phyloP scores from a whole-genome alignment of 2,888 invertebrate species.

The Yponomeuta malinellus region DNA sequence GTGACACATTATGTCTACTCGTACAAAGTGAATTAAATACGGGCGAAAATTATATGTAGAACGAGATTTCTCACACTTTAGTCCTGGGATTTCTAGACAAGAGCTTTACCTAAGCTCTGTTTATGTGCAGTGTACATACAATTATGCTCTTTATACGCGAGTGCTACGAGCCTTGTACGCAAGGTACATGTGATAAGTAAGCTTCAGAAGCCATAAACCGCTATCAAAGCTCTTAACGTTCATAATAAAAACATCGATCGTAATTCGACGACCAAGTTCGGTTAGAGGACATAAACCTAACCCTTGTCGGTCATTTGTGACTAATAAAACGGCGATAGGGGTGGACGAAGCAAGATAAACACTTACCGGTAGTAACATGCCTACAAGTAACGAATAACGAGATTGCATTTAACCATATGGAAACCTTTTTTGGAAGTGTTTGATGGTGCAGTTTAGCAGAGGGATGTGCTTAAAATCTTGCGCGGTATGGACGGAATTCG shows the following conservation, averaged over 20 bases:
- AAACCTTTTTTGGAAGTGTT: no score
- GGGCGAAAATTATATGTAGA: no score
- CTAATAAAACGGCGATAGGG: neutral
- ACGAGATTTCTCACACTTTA: neutral
- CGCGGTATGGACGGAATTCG: no score
- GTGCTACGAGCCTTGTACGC: neutral
- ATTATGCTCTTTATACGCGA: no score
- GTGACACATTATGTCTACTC: neutral
- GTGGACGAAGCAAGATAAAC: neutral
- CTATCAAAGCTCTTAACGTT: conserved; percentile 27
- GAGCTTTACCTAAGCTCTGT: neutral
- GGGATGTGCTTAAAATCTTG: no score
- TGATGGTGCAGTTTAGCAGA: no score
- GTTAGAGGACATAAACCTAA: neutral
- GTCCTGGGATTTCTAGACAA: neutral
- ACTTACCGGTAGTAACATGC: neutral
- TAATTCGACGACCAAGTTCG: conserved; percentile 10
- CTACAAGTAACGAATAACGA: no score
- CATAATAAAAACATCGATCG: conserved; percentile 9
- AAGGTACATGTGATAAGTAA: conserved; percentile 10
- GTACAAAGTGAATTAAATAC: no score
- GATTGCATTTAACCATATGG: no score
- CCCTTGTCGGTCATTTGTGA: neutral
- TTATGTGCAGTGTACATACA: neutral
- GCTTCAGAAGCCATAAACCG: conserved; percentile 29